Conservation (phyloP, 2,113 vertebrate genomes). For the Myrmophylax atrothorax region DNA sequence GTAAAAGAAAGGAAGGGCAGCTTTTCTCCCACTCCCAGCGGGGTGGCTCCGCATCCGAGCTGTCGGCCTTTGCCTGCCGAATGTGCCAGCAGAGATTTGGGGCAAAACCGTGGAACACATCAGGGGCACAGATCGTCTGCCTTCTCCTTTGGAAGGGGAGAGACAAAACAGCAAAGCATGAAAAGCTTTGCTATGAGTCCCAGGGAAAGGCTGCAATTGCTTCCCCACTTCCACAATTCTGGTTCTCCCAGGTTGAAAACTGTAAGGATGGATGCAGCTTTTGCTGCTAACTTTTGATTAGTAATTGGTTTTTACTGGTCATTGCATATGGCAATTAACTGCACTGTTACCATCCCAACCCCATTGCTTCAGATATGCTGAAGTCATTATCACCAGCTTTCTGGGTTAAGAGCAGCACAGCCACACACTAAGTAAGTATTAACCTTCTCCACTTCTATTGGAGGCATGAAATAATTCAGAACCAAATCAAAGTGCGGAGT, state of each 20-base stretch:
- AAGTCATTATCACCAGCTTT: background rate
- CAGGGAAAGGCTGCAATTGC: background rate
- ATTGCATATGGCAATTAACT: background rate
- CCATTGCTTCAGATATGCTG: background rate
- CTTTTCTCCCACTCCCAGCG: background rate
- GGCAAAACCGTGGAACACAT: background rate
- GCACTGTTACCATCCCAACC: background rate
- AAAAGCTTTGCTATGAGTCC: background rate
- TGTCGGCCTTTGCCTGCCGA: background rate
- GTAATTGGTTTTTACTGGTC: conserved; percentile 15
- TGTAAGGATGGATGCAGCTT: background rate
- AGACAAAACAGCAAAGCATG: background rate
- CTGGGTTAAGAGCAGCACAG: background rate
- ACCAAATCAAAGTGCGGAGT: background rate
- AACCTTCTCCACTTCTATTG: background rate
- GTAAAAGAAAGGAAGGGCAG: conserved; percentile 5
- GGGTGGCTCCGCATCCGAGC: background rate
- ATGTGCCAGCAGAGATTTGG: rapidly evolving
- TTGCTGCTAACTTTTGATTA: background rate
- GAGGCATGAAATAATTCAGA: background rate
- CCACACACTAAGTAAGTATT: background rate
- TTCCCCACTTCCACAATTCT: background rate
- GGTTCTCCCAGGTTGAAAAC: background rate
- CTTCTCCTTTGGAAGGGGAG: background rate
- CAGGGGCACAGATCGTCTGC: background rate